Percentiles rank a stretch among this genome's conserved stretches.
phyloP scores from a whole-genome alignment of 2,888 invertebrate species.

The Lagria hirta region DNA sequence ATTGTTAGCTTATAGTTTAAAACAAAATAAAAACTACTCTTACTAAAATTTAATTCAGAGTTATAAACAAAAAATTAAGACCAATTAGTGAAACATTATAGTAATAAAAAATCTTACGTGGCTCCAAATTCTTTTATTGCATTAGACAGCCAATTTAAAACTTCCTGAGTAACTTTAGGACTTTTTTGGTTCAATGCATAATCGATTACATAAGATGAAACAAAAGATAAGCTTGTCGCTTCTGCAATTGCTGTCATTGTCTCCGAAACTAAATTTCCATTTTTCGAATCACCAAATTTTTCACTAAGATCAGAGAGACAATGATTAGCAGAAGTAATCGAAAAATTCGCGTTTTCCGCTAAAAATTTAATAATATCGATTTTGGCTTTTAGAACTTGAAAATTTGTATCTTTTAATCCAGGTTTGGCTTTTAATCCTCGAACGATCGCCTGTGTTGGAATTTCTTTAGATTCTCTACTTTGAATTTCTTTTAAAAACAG shows the following conservation, averaged over 20 bases:
- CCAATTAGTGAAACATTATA: not conserved
- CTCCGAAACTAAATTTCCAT: conserved; percentile 67
- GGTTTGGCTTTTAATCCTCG: conserved; percentile 78
- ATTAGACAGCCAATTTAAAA: conserved; percentile 75
- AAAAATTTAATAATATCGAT: conserved; percentile 78
- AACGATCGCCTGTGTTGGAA: conserved; percentile 75
- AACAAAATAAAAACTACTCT: conserved; percentile 16
- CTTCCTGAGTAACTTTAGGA: conserved; percentile 87
- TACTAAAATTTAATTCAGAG: no score
- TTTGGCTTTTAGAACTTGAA: conserved; percentile 83
- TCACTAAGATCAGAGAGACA: conserved; percentile 80
- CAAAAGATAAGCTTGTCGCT: conserved; percentile 72
- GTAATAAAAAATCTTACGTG: conserved; percentile 59
- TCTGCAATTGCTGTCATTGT: conserved; percentile 77
- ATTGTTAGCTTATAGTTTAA: conserved; percentile 10
- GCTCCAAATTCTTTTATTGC: conserved; percentile 88
- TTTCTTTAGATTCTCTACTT: conserved; percentile 63
- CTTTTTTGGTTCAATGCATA: conserved; percentile 84
- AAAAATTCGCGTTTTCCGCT: conserved; percentile 73
- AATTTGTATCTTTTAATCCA: conserved; percentile 86
- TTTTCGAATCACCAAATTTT: conserved; percentile 83
- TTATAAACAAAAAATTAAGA: no score
- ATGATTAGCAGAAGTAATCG: conserved; percentile 71
- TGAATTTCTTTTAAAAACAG: conserved; percentile 65
- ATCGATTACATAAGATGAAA: conserved; percentile 69